Conservation (phyloP, 1,140 invertebrate species). For the Streblospio benedicti region DNA sequence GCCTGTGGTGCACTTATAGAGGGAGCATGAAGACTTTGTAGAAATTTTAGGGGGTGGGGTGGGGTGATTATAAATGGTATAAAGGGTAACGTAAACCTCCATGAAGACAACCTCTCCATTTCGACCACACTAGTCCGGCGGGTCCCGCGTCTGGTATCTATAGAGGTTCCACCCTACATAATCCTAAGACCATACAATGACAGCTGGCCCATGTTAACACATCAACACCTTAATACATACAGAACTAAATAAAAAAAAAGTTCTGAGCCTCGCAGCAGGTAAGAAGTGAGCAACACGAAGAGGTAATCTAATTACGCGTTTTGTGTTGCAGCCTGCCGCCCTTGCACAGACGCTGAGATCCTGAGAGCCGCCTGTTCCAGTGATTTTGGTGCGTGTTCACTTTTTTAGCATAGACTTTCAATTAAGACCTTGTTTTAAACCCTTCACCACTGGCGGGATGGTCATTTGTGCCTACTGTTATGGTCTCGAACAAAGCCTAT, state of each 20-base stretch:
- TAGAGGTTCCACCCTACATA: too few relatives aligned
- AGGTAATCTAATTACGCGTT: constrained; percentile 11
- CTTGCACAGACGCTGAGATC: constrained; percentile 63
- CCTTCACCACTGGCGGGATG: neutral
- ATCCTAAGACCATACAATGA: too few relatives aligned
- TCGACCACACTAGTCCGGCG: too few relatives aligned
- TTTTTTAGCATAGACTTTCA: neutral
- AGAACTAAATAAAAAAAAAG: constrained; percentile 4
- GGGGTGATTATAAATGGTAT: too few relatives aligned
- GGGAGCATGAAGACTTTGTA: too few relatives aligned
- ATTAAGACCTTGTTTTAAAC: neutral
- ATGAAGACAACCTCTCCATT: too few relatives aligned
- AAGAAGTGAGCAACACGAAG: neutral
- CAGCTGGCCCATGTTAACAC: constrained; percentile 46
- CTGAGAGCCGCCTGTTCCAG: constrained; percentile 68
- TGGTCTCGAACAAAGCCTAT: neutral
- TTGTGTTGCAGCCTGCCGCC: constrained; percentile 57
- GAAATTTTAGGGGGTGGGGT: too few relatives aligned
- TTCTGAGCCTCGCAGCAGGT: constrained; percentile 12
- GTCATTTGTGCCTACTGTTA: neutral
- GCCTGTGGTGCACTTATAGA: too few relatives aligned
- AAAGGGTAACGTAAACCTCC: too few relatives aligned
- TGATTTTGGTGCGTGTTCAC: constrained; percentile 56
- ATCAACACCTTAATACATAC: constrained; percentile 18
- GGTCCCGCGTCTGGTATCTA: too few relatives aligned